phyloP scores from a whole-genome alignment of 2,888 invertebrate genomes.

The Agrotis puta region DNA sequence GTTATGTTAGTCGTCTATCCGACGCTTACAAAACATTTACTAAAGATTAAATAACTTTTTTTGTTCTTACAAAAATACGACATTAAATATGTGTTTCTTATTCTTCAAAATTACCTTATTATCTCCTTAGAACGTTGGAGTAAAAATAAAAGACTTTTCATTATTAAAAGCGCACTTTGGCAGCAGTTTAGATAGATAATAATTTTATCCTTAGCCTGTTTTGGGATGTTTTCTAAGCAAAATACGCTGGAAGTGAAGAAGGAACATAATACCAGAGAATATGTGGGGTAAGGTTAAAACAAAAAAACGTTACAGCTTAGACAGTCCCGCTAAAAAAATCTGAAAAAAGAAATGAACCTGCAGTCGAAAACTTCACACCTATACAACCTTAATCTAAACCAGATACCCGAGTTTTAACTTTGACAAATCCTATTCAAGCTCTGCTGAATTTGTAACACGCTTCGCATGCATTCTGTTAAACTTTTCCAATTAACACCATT shows the following conservation, averaged over 20 bases:
- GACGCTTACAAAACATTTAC: too few relatives aligned
- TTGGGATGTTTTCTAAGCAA: neutral
- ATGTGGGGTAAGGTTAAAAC: neutral
- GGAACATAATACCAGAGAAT: too few relatives aligned
- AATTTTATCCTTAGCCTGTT: neutral
- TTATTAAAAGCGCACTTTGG: neutral
- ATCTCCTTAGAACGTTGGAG: neutral
- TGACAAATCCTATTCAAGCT: constrained; percentile 41
- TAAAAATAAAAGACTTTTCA: neutral
- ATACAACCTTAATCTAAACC: constrained; percentile 5
- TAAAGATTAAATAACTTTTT: too few relatives aligned
- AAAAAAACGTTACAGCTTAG: too few relatives aligned
- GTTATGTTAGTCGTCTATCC: too few relatives aligned
- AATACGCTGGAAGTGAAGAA: too few relatives aligned
- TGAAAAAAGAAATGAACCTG: too few relatives aligned
- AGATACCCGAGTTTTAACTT: constrained; percentile 17
- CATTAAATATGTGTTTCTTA: too few relatives aligned
- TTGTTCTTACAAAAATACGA: too few relatives aligned
- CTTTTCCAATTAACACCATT: constrained; percentile 44
- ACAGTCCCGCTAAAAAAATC: too few relatives aligned
- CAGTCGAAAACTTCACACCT: neutral
- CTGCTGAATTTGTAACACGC: constrained; percentile 29
- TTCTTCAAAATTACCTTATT: neutral
- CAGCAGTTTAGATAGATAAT: neutral
- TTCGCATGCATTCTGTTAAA: constrained; percentile 31